These are phyloP conservation scores for Larimichthys crocea DNA, from an alignment of 2,113 vertebrate species.

Conservation along the genomic window DNA sequence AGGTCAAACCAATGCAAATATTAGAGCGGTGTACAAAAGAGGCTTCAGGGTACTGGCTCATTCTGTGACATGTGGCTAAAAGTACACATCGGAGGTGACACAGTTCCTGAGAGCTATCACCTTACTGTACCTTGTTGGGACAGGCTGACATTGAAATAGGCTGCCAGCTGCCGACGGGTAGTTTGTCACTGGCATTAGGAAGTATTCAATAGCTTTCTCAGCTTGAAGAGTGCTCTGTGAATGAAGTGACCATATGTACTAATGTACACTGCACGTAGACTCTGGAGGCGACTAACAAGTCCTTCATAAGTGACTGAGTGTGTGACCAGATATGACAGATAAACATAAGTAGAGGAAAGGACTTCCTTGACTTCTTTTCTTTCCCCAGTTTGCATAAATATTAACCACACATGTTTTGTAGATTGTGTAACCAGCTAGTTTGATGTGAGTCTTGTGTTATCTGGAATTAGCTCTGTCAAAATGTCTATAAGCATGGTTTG, in stretches of 20 bases:
- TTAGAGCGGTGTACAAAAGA: conserved; percentile 5
- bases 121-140: conserved; percentile 69
- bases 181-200: conserved; percentile 52
- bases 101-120: conserved; percentile 53
- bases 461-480: not conserved
- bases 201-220: conserved; percentile 59
- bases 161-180: conserved; percentile 65
- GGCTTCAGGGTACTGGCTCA: conserved; percentile 20
- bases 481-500: not conserved
- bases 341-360: not conserved
- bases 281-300: not conserved
- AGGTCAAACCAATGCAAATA: conserved; percentile 4
- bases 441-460: not conserved
- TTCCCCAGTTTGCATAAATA: no score
- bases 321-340: not conserved
- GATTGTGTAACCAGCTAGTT: not conserved
- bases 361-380: not conserved
- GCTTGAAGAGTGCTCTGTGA: conserved; percentile 36
- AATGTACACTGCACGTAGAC: conserved; percentile 29
- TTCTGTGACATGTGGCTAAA: conserved; percentile 56
- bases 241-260: conserved; percentile 49
- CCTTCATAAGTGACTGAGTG: not conserved
- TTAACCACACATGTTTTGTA: not conserved
- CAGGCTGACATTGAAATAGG: conserved; percentile 64
- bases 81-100: conserved; percentile 60